phyloP scores from a whole-genome alignment of 2,797 vertebrate species.

The Alfaro cultratus region DNA sequence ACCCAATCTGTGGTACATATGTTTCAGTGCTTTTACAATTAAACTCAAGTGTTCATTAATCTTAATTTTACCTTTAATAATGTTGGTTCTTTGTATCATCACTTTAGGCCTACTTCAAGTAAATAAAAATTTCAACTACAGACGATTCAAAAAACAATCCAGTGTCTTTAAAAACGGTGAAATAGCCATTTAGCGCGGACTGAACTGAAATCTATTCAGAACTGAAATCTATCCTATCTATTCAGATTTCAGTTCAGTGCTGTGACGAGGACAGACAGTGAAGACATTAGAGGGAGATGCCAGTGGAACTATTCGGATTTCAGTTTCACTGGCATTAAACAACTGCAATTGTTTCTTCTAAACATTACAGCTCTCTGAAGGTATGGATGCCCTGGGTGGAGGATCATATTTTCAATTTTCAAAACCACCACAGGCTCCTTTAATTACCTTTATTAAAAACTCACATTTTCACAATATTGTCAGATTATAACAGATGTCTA shows the following conservation, averaged over 20 bases:
- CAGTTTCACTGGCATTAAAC: not conserved
- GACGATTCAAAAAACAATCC: not conserved
- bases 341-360: not conserved
- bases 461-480: not conserved
- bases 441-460: not conserved
- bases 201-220: not conserved
- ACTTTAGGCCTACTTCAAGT: not conserved
- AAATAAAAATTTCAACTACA: not conserved
- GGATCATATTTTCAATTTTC: not conserved
- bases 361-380: not conserved
- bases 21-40: not conserved
- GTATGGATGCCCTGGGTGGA: not conserved
- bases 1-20: no score
- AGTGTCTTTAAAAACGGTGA: not conserved
- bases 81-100: not conserved
- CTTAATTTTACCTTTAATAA: not conserved
- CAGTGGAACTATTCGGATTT: not conserved
- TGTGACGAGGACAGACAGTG: no score
- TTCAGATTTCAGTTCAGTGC: no score
- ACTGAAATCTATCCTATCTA: not conserved
- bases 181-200: not conserved
- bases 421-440: not conserved
- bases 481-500: not conserved
- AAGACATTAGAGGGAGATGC: no score
- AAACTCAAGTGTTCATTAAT: not conserved